Evolutionary conservation across 1,140 invertebrate species (phyloP), one percentile per base, ranked within the genome.

Genomic region (Drosophila erecta): DNA sequence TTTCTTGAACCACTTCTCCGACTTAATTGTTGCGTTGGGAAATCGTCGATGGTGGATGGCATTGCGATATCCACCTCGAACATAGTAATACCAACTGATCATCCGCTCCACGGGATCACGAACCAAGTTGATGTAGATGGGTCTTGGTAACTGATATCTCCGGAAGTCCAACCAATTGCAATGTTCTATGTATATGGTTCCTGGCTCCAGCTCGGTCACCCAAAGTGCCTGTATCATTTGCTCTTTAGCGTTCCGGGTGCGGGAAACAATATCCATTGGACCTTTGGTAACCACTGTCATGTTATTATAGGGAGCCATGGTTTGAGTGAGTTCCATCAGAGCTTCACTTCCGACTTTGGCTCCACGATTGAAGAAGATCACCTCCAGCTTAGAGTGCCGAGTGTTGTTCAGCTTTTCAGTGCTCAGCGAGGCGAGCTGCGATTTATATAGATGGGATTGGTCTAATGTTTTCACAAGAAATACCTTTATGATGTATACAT

Each of bases 321-420:
- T 93, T 5, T 96, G 94, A 3, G 97, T 92, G 0, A 98, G 93
- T 91, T 97, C 96, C 95, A 98, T 96, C 74, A 97, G 95, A 0
- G 96, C 97, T 92, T 97, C 96, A 56, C 96, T 96, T 40, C 96
- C 96, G 20, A 97, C 96, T 93, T 98, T 98, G 4, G 97, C 97
- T 5, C 97, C 96, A 4, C 97, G 93, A 92, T 98, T 98, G 92
- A 97, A 98, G 93, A 98, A 97, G 4, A 91, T 17, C 14, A 90
- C 78, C 20, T 90, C 84, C 24, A 84, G 35, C 14, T 55, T 94
- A 0, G 96, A 94, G 50, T 94, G 93, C 10, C 93, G 93, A 0
- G 96, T 97, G 81, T 97, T 97, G 91, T 98, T 98, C 43, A 97
- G 85, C 92, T 79, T 38, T 75, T 92, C 55, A 79, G 91, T 93